Conservation (phyloP, 1,140 invertebrate species). For the Gyrodactylus salaris region DNA sequence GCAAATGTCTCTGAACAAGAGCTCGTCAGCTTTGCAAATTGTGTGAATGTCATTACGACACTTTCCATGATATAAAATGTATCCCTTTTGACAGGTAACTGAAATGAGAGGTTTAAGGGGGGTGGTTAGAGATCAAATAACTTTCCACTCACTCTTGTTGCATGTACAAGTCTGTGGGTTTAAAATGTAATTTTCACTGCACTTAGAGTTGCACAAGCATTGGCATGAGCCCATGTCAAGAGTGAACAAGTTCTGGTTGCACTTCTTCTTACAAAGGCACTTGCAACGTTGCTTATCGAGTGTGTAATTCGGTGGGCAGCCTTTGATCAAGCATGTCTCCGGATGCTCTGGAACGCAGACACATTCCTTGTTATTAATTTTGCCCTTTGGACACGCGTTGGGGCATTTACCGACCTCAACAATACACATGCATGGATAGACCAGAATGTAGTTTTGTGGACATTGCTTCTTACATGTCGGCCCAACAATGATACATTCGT, state of each 20-base stretch:
- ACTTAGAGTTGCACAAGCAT: background rate
- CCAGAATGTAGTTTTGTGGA: background rate
- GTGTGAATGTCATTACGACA: background rate
- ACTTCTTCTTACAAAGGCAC: background rate
- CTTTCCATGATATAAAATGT: background rate
- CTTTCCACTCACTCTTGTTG: background rate
- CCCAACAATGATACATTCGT: background rate
- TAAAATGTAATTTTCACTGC: background rate
- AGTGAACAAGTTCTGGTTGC: background rate
- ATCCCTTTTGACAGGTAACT: background rate
- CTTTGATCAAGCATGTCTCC: background rate
- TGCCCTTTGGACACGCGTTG: background rate
- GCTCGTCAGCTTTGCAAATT: background rate
- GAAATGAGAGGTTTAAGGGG: background rate
- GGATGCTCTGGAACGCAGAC: background rate
- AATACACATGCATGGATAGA: background rate
- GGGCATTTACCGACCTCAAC: background rate
- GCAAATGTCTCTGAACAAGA: conserved; percentile 5
- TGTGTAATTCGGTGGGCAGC: background rate
- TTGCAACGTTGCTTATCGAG: background rate
- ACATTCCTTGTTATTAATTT: background rate
- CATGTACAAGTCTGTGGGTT: background rate
- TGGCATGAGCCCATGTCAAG: background rate
- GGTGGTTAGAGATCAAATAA: background rate
- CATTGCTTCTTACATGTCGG: background rate